Percentiles rank a stretch among this genome's conserved stretches.
Conservation (phyloP, 37 sponge, comb jelly and placozoan species). For the Aplysina aerophoba region DNA sequence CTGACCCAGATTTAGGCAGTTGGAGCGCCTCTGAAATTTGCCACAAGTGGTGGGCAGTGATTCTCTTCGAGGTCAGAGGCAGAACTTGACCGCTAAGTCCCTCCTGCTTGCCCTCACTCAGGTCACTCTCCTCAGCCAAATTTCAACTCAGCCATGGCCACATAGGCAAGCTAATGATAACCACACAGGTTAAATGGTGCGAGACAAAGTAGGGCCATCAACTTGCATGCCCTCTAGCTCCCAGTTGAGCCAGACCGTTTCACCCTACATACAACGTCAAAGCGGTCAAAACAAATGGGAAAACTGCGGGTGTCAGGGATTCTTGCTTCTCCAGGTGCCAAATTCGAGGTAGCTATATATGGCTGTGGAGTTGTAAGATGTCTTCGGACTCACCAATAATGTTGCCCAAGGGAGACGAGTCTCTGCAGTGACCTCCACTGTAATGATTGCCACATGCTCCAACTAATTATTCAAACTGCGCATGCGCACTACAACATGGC, state of each 20-base stretch:
- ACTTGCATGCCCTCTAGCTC: conserved; percentile 2
- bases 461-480: not conserved
- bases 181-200: not conserved
- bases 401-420: not conserved
- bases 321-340: not conserved
- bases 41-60: not conserved
- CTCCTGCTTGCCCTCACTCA: not conserved
- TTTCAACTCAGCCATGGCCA: conserved; percentile 1
- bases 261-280: not conserved
- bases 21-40: not conserved
- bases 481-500: conserved; percentile 24
- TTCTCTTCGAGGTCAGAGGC: conserved; percentile 26
- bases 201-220: not conserved
- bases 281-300: too few species aligned
- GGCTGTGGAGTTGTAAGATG: not conserved
- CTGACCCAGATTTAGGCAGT: conserved; percentile 14
- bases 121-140: not conserved
- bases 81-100: not conserved
- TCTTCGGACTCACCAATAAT: not conserved
- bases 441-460: not conserved
- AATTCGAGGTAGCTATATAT: not conserved
- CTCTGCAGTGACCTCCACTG: conserved; percentile 8
- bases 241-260: not conserved
- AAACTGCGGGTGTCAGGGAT: not conserved
- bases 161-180: not conserved